Conservation (phyloP, 2,797 vertebrate species). For the Tragopan temminckii region DNA sequence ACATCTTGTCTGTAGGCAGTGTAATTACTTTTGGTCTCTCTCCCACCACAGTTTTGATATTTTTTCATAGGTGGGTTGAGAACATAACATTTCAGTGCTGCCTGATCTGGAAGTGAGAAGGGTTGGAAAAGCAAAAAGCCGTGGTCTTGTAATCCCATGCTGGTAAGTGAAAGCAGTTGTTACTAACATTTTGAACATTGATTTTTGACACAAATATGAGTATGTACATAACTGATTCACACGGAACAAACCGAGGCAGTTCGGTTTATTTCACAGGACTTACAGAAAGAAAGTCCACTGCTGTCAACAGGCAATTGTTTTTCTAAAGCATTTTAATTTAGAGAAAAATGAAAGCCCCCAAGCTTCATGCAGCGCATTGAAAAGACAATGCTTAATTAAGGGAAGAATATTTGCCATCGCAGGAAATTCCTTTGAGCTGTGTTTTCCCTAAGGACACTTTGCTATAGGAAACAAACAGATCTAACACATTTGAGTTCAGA, state of each 20-base stretch:
- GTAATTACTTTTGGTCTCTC: no score
- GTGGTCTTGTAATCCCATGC: background rate
- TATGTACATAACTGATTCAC: conserved; percentile 45
- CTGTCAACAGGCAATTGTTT: conserved; percentile 49
- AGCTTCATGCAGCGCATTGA: conserved; percentile 16
- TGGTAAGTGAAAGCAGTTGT: background rate
- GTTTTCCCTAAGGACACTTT: conserved; percentile 5
- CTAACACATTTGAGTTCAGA: background rate
- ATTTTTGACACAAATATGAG: conserved; percentile 34
- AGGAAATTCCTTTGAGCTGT: background rate
- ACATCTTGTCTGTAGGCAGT: no score
- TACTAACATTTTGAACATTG: conserved; percentile 1
- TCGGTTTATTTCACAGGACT: conserved; percentile 33
- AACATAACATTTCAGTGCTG: no score
- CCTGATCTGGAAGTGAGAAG: no score
- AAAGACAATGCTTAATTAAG: conserved; percentile 38
- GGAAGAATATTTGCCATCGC: background rate
- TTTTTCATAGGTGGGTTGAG: no score
- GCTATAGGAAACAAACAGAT: background rate
- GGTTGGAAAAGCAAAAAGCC: no score
- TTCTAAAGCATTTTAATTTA: conserved; percentile 32
- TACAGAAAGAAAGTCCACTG: conserved; percentile 39
- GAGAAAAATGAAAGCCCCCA: conserved; percentile 22
- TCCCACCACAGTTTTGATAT: no score
- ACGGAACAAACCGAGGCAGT: conserved; percentile 33